These are phyloP conservation scores for Micromesistius poutassou DNA, from an alignment of 2,797 vertebrate species.

Conservation along the genomic window DNA sequence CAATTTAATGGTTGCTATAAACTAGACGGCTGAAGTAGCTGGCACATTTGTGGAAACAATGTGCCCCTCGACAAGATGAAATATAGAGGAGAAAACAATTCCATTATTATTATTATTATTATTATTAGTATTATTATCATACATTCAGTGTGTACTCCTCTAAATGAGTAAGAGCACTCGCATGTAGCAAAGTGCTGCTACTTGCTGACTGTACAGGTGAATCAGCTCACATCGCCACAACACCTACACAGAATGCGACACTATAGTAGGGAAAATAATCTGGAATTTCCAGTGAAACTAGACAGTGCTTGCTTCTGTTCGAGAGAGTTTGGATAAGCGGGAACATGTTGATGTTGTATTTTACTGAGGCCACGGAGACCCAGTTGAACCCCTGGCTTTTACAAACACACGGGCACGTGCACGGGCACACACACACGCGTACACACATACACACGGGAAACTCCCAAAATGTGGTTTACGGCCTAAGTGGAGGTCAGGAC, in stretches of 20 bases:
- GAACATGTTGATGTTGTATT: constrained; percentile 44
- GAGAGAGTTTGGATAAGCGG: constrained; percentile 37
- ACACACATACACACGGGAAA: constrained; percentile 49
- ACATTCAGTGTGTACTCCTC: neutral
- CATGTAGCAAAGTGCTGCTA: neutral
- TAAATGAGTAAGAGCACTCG: neutral
- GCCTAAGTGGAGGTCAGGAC: constrained; percentile 49
- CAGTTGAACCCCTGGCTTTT: constrained; percentile 13
- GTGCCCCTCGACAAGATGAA: neutral
- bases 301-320: constrained; percentile 19
- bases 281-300: constrained; percentile 39
- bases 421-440: constrained; percentile 15
- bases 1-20: neutral
- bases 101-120: neutral
- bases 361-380: constrained; percentile 33
- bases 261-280: neutral
- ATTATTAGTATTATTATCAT: neutral
- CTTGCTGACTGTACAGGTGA: constrained; percentile 3
- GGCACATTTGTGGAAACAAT: neutral
- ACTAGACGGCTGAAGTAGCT: neutral
- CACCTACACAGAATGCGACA: constrained; percentile 2
- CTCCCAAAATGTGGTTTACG: constrained; percentile 54
- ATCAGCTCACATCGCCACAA: neutral
- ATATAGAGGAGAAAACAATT: neutral
- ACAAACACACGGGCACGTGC: constrained; percentile 28